phyloP scores from a whole-genome alignment of 1,140 invertebrate genomes.

The Drosophila prosaltans region DNA sequence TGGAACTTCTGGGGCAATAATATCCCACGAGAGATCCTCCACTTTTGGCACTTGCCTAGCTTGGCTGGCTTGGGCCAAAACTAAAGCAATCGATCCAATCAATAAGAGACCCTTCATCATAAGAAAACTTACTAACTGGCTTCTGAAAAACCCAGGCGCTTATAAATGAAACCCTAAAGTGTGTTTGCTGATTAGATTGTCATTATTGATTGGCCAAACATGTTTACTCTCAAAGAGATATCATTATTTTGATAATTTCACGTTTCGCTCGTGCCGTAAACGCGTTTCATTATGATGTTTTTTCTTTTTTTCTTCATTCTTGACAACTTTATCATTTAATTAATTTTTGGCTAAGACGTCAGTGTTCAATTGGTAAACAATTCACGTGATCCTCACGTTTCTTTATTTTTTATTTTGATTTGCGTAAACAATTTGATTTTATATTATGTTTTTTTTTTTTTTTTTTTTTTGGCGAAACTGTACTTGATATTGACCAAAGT shows the following conservation, averaged over 20 bases:
- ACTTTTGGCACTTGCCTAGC: constrained; percentile 47
- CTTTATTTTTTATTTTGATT: constrained; percentile 6
- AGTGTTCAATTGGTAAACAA: not conserved
- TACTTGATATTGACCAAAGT: too few relatives aligned
- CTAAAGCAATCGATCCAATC: constrained; percentile 41
- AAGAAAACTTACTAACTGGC: constrained; percentile 32
- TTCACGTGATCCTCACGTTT: constrained; percentile 69
- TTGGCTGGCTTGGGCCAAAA: constrained; percentile 34
- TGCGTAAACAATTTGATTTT: not conserved
- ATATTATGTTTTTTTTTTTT: not conserved
- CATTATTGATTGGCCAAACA: constrained; percentile 28
- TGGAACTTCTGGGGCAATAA: constrained; percentile 44
- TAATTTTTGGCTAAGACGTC: constrained; percentile 52
- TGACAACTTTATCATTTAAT: constrained; percentile 66
- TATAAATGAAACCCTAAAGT: constrained; percentile 45
- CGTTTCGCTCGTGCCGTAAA: constrained; percentile 48
- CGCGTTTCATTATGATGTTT: constrained; percentile 24
- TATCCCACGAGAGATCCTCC: constrained; percentile 50
- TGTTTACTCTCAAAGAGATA: constrained; percentile 30
- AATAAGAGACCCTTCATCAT: constrained; percentile 56
- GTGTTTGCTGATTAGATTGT: constrained; percentile 56
- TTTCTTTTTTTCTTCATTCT: too few relatives aligned
- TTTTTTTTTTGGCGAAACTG: too few relatives aligned
- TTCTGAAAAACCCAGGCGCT: constrained; percentile 38
- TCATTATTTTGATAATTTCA: constrained; percentile 47